Evolutionary conservation across 2,888 invertebrate genomes (phyloP), one percentile per base, ranked within the genome.

Genomic region (Andricus quercusramuli): DNA sequence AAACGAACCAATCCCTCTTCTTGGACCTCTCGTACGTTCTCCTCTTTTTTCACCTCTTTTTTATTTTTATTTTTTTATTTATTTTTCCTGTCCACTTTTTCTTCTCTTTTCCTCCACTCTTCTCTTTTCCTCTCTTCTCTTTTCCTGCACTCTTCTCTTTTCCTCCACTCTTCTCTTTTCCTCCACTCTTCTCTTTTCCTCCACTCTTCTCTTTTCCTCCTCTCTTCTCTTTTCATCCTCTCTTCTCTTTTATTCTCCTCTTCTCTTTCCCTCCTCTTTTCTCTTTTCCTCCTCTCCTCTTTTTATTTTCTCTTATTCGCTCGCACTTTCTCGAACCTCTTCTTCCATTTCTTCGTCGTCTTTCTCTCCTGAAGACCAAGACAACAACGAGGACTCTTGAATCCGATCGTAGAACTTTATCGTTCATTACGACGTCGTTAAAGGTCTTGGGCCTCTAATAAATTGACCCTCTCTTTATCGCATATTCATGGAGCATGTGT

Each of bases 291-390:
- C 32, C 78, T 76, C 65, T 78, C 25, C 47, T 68, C 47, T 79
- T 64, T 70, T 81, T 51, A 25, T 51, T 47, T 70, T 77, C 79
- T 79, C 70, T 56, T 64, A 78, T 68, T 82, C 79, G 77, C 64
- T 76, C 77, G 79, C 67, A 82, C 80, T 77, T 81, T 80, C 80
- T 80, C 77, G 83, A 83, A 79, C 80, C 83, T 64, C 80, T 64
- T 64, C 79, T 51, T 82, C 56, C 76, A 62, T 62, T 62, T 62
- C 62, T 62, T 79, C 82, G 81, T 44, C 85, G 85, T 77, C 90
- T 90, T 70, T 89, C 88, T 29, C 86, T 88, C 17, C 87, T 87
- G 44, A 85, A 85, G 22, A 79, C 79, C 64, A 56, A 56, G 11
- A n/a, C 22, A 15, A 44, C 47, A 29, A 47, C 44, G 47, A 47